Percentiles rank a stretch among this genome's conserved stretches.
Evolutionary conservation across 2,113 vertebrate species (phyloP).

Genomic region (Anarhynchus alexandrinus): DNA sequence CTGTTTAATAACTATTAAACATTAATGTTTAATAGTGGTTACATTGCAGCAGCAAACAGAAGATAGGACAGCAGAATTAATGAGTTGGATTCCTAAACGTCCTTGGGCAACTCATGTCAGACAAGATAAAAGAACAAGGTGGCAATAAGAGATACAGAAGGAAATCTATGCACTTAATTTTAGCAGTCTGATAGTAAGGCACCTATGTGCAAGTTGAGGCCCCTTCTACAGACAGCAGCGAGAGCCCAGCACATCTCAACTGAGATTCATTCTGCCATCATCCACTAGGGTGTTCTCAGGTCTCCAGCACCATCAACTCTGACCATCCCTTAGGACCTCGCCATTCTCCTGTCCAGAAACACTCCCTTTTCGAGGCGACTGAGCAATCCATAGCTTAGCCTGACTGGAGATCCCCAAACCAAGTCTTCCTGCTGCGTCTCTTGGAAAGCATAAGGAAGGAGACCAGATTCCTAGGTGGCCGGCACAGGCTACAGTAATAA

Average conservation of each 20-base stretch:
- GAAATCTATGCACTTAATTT: background rate
- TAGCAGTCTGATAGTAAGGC: background rate
- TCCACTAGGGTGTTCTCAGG: background rate
- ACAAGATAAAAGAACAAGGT: background rate
- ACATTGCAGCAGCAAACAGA: background rate
- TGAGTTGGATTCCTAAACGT: background rate
- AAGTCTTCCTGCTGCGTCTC: background rate
- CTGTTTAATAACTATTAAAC: too few relatives aligned
- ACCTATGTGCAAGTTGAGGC: background rate
- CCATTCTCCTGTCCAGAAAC: background rate
- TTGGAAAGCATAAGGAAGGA: background rate
- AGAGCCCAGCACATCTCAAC: background rate
- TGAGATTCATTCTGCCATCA: background rate
- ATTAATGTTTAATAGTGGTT: background rate
- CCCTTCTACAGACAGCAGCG: background rate
- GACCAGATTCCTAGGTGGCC: background rate
- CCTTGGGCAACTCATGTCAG: background rate
- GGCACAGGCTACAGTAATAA: background rate
- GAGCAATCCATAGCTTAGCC: background rate
- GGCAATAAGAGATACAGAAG: background rate
- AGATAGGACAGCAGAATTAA: background rate
- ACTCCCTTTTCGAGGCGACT: background rate
- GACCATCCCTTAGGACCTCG: background rate
- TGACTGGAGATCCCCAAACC: background rate
- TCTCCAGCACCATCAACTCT: background rate